Base-by-base conservation (phyloP, 2,888 invertebrate genomes). In the Trichopria drosophilae region DNA sequence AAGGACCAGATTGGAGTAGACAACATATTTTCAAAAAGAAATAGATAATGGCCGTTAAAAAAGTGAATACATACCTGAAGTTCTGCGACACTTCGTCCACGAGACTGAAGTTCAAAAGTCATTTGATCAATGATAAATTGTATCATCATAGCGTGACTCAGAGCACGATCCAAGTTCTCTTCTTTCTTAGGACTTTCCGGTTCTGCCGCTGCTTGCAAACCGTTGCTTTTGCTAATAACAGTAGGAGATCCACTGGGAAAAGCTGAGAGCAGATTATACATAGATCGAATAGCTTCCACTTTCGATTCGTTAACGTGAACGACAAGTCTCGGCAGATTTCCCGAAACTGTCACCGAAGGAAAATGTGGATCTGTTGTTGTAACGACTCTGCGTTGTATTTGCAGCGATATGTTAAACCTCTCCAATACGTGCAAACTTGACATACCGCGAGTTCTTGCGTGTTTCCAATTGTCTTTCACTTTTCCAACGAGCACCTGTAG, bases 281-380 rank as follows among this genome's bases (percentile, higher is more conserved):
- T 80, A 48, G 82, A 79, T 36, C 82, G 73, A 19, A 87, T 79
- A 0, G 86, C 82, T 9, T 80, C 78, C 12, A 96, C 86, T 80
- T 96, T 96, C 64, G 87, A 86, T 73, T 96, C 95, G 77, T 91
- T 93, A 35, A 96, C 81, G 76, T 96, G 96, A 41, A 88, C 88
- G 24, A 91, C 87, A 13, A 96, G 80, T 72, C 88, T 86, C 0
- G 95, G 94, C 61, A 96, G 79, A 56, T 88, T 90, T 36, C 93
- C 95, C 58, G 87, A 85, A 29, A 95, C 76, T 29, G 89, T 89
- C 19, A 90, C 79, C 53, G 87, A 86, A 2, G 96, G 95, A 79
- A 87, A 94, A 68, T 86, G 85, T 2, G 93, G 93, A 79, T 94
- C 94, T 32, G 82, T 78, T 3, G 93, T 93, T 61, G 84, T 84